Base-by-base conservation (phyloP, 2,797 vertebrate species). In the Apogon hyalosoma region DNA sequence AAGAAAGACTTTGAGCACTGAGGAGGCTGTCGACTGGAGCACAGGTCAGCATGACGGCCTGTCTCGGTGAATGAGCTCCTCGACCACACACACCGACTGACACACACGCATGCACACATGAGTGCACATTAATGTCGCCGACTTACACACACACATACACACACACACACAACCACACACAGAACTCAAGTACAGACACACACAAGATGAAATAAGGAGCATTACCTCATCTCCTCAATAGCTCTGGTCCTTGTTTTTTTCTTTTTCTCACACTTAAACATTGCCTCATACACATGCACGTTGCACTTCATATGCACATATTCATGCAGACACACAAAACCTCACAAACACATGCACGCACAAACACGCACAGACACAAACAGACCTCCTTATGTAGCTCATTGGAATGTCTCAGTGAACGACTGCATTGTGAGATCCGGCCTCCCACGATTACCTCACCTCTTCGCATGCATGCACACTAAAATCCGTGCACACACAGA, bases 361-460 rank as follows among this genome's bases (percentile, higher is more conserved):
- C 12, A 48, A 47, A 63, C 72, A 75, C 69, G 72, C 75, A 67
- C 47, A 16, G 62, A 80, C 58, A 85, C 77, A 87, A 75, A 85
- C 84, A 88, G 80, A 80, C 80, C 79, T 85, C 79, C 85, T 90
- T 85, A 86, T 88, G 79, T 66, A 77, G 83, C 82, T 86, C 76
- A 56, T 46, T 84, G 87, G 88, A 88, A 87, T 85, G 79, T 74
- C 79, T 79, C 73, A 63, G 70, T 88, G 85, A 92, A 90, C 80
- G 69, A 79, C 66, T 56, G 82, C 88, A 89, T 89, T 92, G 90
- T 92, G 73, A 85, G 78, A 66, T 74, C 73, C 5, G 31, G 82
- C 77, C 88, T 91, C 77, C 86, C 65, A 78, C 73, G 63, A 91
- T 91, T 85, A 90, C 88, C 88, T 92, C 91, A 92, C 85, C 84